Percentiles rank a stretch among this genome's conserved stretches.
Evolutionary conservation across 2,888 invertebrate genomes (phyloP).

Genomic region (Saturnia japonica): DNA sequence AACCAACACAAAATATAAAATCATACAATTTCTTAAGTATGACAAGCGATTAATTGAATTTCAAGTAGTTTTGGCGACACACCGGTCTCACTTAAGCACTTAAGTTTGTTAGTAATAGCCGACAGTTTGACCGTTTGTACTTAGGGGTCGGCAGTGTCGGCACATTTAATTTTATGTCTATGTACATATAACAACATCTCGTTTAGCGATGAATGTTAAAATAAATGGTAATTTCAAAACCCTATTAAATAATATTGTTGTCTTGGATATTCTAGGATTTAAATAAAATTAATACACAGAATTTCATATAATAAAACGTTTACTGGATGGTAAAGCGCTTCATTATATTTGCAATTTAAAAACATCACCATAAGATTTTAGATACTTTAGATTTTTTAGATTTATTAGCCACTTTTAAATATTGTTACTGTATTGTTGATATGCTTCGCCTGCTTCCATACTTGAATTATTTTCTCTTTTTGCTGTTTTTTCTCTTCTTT

Average conservation of each 20-base stretch:
- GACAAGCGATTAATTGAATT: conserved; percentile 13
- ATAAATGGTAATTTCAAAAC: background rate
- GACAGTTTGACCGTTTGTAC: background rate
- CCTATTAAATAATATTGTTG: background rate
- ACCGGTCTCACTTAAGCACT: conserved; percentile 1
- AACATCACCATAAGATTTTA: background rate
- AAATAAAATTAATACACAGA: background rate
- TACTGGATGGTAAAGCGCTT: background rate
- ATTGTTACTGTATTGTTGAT: background rate
- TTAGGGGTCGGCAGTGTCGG: background rate
- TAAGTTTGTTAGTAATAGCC: conserved; percentile 11
- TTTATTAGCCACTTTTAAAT: no score
- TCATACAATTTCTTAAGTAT: background rate
- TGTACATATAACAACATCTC: background rate
- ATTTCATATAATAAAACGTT: background rate
- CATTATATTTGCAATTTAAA: background rate
- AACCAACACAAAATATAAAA: background rate
- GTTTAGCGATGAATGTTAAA: background rate
- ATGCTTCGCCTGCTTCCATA: background rate
- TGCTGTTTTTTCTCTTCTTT: no score
- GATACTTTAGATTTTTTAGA: no score
- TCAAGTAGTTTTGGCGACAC: background rate
- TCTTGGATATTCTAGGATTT: background rate
- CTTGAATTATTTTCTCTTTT: no score
- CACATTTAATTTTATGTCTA: background rate